phyloP scores from a whole-genome alignment of 1,140 invertebrate genomes.

The Chlorops oryzae region DNA sequence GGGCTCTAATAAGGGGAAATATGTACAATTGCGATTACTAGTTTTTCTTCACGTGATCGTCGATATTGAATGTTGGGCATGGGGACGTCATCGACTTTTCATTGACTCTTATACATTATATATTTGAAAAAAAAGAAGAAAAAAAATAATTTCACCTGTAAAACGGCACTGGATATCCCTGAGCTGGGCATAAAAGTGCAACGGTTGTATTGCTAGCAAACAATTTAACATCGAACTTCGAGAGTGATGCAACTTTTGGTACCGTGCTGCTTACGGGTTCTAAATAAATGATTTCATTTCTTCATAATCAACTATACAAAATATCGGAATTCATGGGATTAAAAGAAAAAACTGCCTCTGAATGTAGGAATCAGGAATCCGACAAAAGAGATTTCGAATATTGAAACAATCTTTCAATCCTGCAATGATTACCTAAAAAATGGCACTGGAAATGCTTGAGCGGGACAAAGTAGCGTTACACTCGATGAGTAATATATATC shows the following conservation, averaged over 20 bases:
- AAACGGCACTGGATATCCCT: slow-evolving; percentile 60
- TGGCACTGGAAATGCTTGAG: slow-evolving; percentile 62
- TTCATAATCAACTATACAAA: background rate
- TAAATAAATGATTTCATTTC: slow-evolving; percentile 22
- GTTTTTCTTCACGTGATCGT: background rate
- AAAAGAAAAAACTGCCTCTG: too few species aligned
- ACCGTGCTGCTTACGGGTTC: slow-evolving; percentile 58
- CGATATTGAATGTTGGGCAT: too few species aligned
- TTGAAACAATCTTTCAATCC: too few species aligned
- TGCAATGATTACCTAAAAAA: slow-evolving; percentile 62
- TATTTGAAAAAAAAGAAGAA: too few species aligned
- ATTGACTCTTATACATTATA: too few species aligned
- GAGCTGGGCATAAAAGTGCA: slow-evolving; percentile 58
- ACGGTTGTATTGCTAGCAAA: slow-evolving; percentile 40
- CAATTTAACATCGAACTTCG: slow-evolving; percentile 49
- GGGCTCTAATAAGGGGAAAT: slow-evolving; percentile 46
- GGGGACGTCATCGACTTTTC: too few species aligned
- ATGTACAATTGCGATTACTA: background rate
- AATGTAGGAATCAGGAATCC: too few species aligned
- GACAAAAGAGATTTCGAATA: too few species aligned
- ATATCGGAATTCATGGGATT: background rate
- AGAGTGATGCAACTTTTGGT: slow-evolving; percentile 51
- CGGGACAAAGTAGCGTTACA: slow-evolving; percentile 58
- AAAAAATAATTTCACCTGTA: slow-evolving; percentile 35
- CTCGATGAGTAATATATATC: slow-evolving; percentile 23